Evolutionary conservation across 1,140 invertebrate species (phyloP).

Genomic region (Hyles vespertilio): DNA sequence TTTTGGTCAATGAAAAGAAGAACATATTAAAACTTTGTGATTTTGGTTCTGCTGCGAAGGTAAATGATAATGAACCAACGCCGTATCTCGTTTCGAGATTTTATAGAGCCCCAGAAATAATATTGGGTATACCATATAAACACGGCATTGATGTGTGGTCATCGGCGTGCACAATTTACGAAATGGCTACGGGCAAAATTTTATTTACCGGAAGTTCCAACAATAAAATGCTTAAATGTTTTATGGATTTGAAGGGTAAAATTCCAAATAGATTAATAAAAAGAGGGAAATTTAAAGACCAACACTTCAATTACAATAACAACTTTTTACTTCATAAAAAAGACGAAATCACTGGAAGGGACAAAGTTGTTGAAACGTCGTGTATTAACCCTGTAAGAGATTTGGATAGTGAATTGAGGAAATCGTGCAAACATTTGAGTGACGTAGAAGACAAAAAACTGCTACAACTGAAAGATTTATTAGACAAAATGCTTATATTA

Average conservation of each 20-base stretch:
- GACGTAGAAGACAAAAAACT: constrained; percentile 92
- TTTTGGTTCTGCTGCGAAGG: constrained; percentile 98
- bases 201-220: constrained; percentile 98
- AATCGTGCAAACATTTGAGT: constrained; percentile 90
- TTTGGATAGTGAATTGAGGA: constrained; percentile 86
- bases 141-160: constrained; percentile 99
- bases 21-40: constrained; percentile 97
- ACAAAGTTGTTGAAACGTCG: constrained; percentile 94
- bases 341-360: constrained; percentile 97
- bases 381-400: constrained; percentile 90
- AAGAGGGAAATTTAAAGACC: constrained; percentile 95
- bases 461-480: constrained; percentile 92
- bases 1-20: constrained; percentile 98
- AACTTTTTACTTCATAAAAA: constrained; percentile 98
- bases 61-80: constrained; percentile 98
- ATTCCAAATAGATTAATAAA: constrained; percentile 97
- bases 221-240: constrained; percentile 99
- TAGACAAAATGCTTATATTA: constrained; percentile 94
- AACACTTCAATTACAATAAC: constrained; percentile 97
- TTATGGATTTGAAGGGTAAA: constrained; percentile 98
- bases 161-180: constrained; percentile 98
- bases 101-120: constrained; percentile 99
- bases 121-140: constrained; percentile 96
- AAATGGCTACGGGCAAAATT: constrained; percentile 98
- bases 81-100: constrained; percentile 98